Evolutionary conservation across 1,140 invertebrate species (phyloP).

Genomic region (Mesaphorura yosii): DNA sequence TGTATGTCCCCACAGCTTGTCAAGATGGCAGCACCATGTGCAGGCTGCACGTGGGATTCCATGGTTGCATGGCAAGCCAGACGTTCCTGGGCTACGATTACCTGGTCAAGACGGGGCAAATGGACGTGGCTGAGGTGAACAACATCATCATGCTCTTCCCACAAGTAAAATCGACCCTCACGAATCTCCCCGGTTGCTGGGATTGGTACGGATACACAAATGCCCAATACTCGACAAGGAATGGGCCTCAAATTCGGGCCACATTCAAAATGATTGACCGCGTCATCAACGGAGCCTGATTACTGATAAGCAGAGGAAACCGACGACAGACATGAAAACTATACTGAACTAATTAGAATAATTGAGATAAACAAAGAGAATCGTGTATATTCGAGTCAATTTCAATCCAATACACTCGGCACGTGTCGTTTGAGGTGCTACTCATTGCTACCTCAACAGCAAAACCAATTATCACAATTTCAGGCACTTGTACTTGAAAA

Average conservation of each 20-base stretch:
- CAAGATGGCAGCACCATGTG: conserved; percentile 28
- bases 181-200: conserved; percentile 38
- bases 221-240: conserved; percentile 5
- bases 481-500: too few relatives aligned
- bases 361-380: too few relatives aligned
- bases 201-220: conserved; percentile 34
- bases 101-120: conserved; percentile 35
- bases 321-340: too few relatives aligned
- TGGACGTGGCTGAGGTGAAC: conserved; percentile 39
- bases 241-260: conserved; percentile 14
- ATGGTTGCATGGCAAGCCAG: conserved; percentile 35
- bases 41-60: conserved; percentile 35
- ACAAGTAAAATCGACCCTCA: conserved; percentile 31
- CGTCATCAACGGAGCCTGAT: neutral
- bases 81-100: conserved; percentile 27
- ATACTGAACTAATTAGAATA: too few relatives aligned
- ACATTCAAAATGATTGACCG: conserved; percentile 5
- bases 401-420: too few relatives aligned
- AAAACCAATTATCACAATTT: too few relatives aligned
- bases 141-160: conserved; percentile 40
- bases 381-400: too few relatives aligned
- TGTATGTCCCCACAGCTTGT: conserved; percentile 34
- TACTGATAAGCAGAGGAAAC: too few relatives aligned
- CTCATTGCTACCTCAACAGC: too few relatives aligned
- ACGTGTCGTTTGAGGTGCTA: too few relatives aligned